Conservation (phyloP, 2,113 vertebrate genomes). For the Argyrosomus japonicus region DNA sequence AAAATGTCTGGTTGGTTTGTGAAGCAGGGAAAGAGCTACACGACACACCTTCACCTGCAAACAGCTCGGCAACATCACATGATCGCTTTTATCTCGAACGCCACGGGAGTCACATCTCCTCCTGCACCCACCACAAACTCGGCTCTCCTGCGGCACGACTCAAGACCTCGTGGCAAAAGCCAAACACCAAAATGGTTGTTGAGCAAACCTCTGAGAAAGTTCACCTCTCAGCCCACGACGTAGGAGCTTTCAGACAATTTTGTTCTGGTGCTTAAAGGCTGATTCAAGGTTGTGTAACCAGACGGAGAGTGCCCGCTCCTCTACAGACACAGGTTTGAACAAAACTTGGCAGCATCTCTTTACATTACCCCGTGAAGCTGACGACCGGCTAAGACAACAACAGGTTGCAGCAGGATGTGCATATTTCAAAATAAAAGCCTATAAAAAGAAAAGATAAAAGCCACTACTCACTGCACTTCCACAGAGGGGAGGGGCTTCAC, state of each 20-base stretch:
- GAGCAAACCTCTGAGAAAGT: too few relatives aligned
- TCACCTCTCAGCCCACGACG: not conserved
- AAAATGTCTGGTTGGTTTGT: too few relatives aligned
- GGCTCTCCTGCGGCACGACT: not conserved
- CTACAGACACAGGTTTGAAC: not conserved
- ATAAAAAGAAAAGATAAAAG: not conserved
- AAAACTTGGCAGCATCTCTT: not conserved
- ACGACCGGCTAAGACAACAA: too few relatives aligned
- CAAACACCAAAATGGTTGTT: not conserved
- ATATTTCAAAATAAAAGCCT: conserved; percentile 2
- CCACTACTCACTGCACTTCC: conserved; percentile 77
- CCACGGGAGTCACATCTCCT: not conserved
- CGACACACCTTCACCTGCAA: not conserved
- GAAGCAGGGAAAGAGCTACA: too few relatives aligned
- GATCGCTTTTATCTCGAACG: not conserved
- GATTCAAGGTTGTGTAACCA: not conserved
- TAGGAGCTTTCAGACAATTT: not conserved
- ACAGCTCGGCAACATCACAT: not conserved
- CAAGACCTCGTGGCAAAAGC: conserved; percentile 7
- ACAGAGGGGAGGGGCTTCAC: conserved; percentile 60
- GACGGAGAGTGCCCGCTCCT: not conserved
- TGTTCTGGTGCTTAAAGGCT: not conserved
- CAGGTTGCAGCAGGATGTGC: not conserved
- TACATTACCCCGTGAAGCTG: not conserved
- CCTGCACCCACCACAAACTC: not conserved